Evolutionary conservation across 2,113 vertebrate species (phyloP), one percentile per base, ranked within the genome.

Genomic region (Pseudorhombus dupliciocellatus): DNA sequence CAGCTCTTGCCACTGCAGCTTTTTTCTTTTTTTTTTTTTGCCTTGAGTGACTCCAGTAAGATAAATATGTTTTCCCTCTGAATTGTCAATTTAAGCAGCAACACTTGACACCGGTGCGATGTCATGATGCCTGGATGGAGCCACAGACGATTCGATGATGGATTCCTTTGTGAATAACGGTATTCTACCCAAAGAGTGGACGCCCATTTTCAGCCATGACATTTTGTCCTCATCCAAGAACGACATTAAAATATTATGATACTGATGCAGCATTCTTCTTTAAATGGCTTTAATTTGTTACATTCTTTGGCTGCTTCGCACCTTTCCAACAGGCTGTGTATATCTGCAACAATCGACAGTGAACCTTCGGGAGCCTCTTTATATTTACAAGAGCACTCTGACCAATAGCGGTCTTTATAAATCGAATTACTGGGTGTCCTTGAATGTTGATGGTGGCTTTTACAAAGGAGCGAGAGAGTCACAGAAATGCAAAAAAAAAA

Each of bases 391-490:
- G 64, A 72, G 61, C 50, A 55, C 62, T 84, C 62, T 66, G 37
- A 82, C 66, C 77, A 61, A 60, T 46, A 77, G 54, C 15, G 34
- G 66, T 70, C 58, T 79, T 83, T 75, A 73, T 67, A 77, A 76
- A 84, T 80, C 5, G 1, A 85, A 78, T 81, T 67, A 75, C 54
- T 14, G 10, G 6, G n/a, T 64, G 58, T 86, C 76, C 71, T 87
- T 85, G 86, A 87, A 66, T 80, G 54, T 30, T 40, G 66, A 64
- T 55, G 11, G 37, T n/a, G 34, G 56, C 70, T 74, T 74, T 63
- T 24, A 69, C 26, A 70, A 51, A 64, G 4, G 44, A 58, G 54
- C 6, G 44, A 58, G 54, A 28, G 5, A 60, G 16, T 65, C 60
- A 69, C 56, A 60, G 62, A 58, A 69, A 56, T 62, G 22, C 26